Percentiles rank a stretch among this genome's conserved stretches.
Evolutionary conservation across 2,113 vertebrate species (phyloP).

Genomic region (Catharus fuscescens): DNA sequence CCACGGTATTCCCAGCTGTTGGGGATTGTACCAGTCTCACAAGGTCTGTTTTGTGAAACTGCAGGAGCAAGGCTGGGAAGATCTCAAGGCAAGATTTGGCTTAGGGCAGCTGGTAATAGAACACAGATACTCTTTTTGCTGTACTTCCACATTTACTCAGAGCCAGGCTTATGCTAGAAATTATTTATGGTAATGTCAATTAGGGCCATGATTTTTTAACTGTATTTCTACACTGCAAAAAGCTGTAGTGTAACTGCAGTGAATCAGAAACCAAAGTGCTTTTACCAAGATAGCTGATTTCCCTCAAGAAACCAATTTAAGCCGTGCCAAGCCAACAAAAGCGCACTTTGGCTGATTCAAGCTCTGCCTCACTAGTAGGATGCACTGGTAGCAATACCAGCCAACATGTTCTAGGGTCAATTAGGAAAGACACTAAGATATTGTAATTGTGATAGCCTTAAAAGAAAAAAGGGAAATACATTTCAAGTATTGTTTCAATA

Average conservation of each 20-base stretch:
- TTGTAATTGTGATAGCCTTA: background rate
- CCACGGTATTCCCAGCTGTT: background rate
- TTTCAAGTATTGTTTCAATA: background rate
- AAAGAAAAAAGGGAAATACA: background rate
- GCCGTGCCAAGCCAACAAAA: slow-evolving; percentile 58
- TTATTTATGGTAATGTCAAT: slow-evolving; percentile 69
- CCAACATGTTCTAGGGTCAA: slow-evolving; percentile 17
- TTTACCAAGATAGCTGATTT: slow-evolving; percentile 67
- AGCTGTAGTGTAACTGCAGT: slow-evolving; percentile 50
- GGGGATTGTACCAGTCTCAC: background rate
- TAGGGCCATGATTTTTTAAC: slow-evolving; percentile 69
- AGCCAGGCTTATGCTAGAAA: slow-evolving; percentile 53
- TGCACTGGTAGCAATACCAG: slow-evolving; percentile 19
- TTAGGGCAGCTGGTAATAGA: background rate
- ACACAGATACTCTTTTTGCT: slow-evolving; percentile 33
- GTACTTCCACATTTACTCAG: slow-evolving; percentile 31
- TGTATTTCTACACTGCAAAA: slow-evolving; percentile 40
- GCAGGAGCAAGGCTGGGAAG: background rate
- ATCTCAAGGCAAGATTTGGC: background rate
- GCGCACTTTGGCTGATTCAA: slow-evolving; percentile 48
- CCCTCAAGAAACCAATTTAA: slow-evolving; percentile 67
- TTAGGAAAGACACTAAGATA: slow-evolving; percentile 20
- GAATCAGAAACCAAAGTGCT: slow-evolving; percentile 60
- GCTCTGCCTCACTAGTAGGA: slow-evolving; percentile 26
- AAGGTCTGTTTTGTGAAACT: background rate